Evolutionary conservation across 1,140 invertebrate species (phyloP), one percentile per base, ranked within the genome.

Genomic region (Brachionus plicatilis): DNA sequence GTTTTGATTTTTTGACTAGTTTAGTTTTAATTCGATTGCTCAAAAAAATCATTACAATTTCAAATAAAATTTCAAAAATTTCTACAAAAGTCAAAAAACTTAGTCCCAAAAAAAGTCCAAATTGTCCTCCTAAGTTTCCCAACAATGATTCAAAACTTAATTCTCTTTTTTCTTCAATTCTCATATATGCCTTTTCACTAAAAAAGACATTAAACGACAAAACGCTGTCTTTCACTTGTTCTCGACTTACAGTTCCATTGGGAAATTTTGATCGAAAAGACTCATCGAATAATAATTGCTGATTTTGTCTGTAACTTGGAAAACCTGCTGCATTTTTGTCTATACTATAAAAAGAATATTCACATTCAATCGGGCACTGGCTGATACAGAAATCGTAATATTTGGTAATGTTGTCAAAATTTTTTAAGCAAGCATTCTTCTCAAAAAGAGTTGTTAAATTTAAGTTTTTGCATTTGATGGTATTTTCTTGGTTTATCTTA

Each of bases 21-120:
- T 7, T 37, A 37, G 33, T 68, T 14, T 33, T 68, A 2, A 14
- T 68, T 33, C 66, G 66, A 68, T 68, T 68, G 41, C n/a, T 33
- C 8, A 37, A 43, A 43, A 72, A 72, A 43, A 80, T 65, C 3
- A 80, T 56, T 14, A 80, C 7, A n/a, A 45, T n/a, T 65, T 82
- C 79, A 14, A 82, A 45, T 0, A 82, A 37, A 65, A 82, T 60
- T 68, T 82, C 79, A 43, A 82, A 2, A 11, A 82, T 43, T 82
- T 82, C 79, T n/a, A 43, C 79, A 82, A 68, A 60, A 65, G 20
- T 65, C n/a, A 82, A 56, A 43, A 82, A 43, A 82, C 79, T 82
- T 4, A 82, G n/a, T 37, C 79, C 79, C 27, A 82, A 43, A 82
- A 82, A 82, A 20, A 82, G 53, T 3, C 79, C 79, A 24, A 82